Percentiles rank a stretch among this genome's conserved stretches.
Conservation (phyloP, 2,888 invertebrate genomes). For the Dromius quadrimaculatus region DNA sequence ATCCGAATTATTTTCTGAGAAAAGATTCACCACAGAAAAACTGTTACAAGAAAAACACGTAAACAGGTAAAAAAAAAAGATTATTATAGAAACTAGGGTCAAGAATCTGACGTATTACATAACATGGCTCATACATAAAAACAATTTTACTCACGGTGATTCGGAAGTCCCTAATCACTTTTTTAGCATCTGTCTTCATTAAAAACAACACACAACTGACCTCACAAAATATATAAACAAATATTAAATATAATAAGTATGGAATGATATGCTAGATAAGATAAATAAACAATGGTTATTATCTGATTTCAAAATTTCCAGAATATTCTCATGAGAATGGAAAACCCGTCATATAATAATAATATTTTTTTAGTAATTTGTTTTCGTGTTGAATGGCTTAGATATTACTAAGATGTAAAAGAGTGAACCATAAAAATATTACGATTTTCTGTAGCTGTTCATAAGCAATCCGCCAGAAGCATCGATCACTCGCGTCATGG, state of each 20-base stretch:
- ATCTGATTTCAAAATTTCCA: conserved; percentile 8
- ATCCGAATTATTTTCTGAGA: not conserved
- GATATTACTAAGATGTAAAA: not conserved
- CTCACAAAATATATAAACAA: not conserved
- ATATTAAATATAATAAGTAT: not conserved
- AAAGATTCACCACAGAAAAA: conserved; percentile 2
- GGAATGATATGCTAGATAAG: no score
- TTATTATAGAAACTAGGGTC: conserved; percentile 3
- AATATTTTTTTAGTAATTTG: no score
- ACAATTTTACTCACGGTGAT: conserved; percentile 2
- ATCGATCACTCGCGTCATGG: no score
- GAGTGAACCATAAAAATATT: not conserved
- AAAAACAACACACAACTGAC: conserved; percentile 2
- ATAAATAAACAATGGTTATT: not conserved
- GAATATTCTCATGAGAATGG: no score
- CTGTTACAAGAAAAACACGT: not conserved
- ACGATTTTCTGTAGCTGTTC: not conserved
- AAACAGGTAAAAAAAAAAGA: conserved; percentile 10
- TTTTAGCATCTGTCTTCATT: not conserved
- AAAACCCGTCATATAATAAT: no score
- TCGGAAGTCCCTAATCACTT: conserved; percentile 4
- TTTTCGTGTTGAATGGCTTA: no score
- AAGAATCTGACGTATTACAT: conserved; percentile 4
- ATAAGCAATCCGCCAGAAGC: not conserved
- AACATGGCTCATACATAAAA: not conserved